Base-by-base conservation (phyloP, 2,113 vertebrate species). In the Onychostruthus taczanowskii region DNA sequence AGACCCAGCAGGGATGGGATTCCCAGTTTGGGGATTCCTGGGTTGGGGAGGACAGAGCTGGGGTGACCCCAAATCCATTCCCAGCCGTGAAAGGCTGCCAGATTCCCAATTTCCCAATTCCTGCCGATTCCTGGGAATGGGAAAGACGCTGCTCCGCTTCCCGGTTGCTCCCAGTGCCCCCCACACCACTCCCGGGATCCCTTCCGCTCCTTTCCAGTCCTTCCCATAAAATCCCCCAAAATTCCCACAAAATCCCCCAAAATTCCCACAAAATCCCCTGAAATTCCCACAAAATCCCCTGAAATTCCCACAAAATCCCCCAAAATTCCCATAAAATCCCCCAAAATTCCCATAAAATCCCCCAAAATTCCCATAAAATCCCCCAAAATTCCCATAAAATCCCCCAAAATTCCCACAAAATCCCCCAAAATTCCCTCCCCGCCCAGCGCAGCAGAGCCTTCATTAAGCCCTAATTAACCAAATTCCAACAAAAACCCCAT, bases 401-500 rank as follows among this genome's bases (percentile, higher is more conserved):
- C 69, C 31, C 68, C 84, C 68, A 2, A 26, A 53, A 53, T 52
- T 64, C 41, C 77, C n/a, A 18, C 17, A 27, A 73, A 93, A 43
- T 43, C 78, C 31, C 73, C 77, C 68, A 2, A 20, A 93, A 81
- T 89, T 61, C 67, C 84, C 58, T 37, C 37, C 59, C 24, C 24
- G 21, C 30, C 23, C 69, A 39, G 9, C 82, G 16, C n/a, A 37
- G 56, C 56, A 59, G 22, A 59, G n/a, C 58, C n/a, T 87, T 76
- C 74, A 77, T 86, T 95, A 94, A 91, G 14, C 31, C 26, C 61
- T 96, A 93, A 91, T 95, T 84, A 96, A 59, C 75, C 73, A 75
- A 86, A 96, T 94, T 77, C 96, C 91, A 95, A 61, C 67, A 96
- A 97, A 93, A 75, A 21, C 39, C 39, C 64, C 77, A 52, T 83